These are phyloP conservation scores for Pachydiplax longipennis DNA, from an alignment of 2,888 invertebrate genomes.

Conservation along the genomic window DNA sequence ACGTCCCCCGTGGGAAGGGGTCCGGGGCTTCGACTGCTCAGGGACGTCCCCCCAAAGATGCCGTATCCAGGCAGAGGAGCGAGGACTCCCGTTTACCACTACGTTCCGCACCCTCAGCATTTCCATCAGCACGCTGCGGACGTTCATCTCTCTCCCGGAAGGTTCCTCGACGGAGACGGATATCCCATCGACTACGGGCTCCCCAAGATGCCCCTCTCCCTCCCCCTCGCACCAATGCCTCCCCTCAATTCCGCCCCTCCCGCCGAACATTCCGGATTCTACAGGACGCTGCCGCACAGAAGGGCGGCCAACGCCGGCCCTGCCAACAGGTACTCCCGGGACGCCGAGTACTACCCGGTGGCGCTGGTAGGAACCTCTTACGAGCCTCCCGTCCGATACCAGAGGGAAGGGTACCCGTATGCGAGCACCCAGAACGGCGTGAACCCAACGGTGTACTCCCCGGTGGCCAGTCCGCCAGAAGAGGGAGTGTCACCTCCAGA, in stretches of 20 bases:
- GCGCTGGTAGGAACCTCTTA: slow-evolving; percentile 61
- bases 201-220: slow-evolving; percentile 65
- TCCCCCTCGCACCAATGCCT: slow-evolving; percentile 51
- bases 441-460: slow-evolving; percentile 55
- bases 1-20: slow-evolving; percentile 21
- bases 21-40: slow-evolving; percentile 45
- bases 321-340: slow-evolving; percentile 67
- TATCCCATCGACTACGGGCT: slow-evolving; percentile 80
- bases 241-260: slow-evolving; percentile 59
- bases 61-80: slow-evolving; percentile 33
- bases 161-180: slow-evolving; percentile 78
- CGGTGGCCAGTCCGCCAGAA: slow-evolving; percentile 48
- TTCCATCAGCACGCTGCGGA: slow-evolving; percentile 68
- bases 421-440: slow-evolving; percentile 59
- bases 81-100: slow-evolving; percentile 47
- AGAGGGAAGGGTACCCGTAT: slow-evolving; percentile 81
- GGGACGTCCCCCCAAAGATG: slow-evolving; percentile 18
- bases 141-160: slow-evolving; percentile 76
- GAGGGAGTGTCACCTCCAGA: slow-evolving; percentile 58
- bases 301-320: slow-evolving; percentile 59
- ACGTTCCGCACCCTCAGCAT: slow-evolving; percentile 66
- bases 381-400: slow-evolving; percentile 70
- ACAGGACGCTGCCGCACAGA: slow-evolving; percentile 71
- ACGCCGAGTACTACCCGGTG: slow-evolving; percentile 69
- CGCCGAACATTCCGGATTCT: slow-evolving; percentile 62